Conservation (phyloP, 2,888 invertebrate genomes). For the Smittia sp. region DNA sequence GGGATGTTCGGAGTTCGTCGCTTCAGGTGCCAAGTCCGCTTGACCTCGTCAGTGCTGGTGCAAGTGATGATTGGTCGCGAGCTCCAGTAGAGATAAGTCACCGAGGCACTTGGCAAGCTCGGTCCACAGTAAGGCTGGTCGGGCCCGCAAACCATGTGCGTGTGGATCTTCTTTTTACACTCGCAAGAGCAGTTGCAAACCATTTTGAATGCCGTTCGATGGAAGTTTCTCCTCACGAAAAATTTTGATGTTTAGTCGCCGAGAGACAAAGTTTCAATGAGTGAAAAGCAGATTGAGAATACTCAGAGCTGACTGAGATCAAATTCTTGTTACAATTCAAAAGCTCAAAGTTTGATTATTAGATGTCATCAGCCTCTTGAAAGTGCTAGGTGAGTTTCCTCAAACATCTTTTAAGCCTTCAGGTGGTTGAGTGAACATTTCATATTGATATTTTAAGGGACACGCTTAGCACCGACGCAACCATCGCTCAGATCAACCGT, state of each 20-base stretch:
- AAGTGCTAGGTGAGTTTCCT: too few relatives aligned
- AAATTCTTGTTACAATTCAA: too few relatives aligned
- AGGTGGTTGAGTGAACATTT: too few relatives aligned
- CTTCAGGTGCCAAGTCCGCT: slow-evolving; percentile 40
- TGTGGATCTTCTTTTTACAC: neutral
- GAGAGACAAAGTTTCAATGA: neutral
- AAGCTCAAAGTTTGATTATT: too few relatives aligned
- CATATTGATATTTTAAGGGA: too few relatives aligned
- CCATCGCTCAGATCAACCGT: too few relatives aligned
- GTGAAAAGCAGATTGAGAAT: neutral
- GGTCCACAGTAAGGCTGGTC: slow-evolving; percentile 31
- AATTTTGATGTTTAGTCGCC: neutral
- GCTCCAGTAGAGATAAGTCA: slow-evolving; percentile 40
- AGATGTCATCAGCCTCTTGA: too few relatives aligned
- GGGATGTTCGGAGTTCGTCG: slow-evolving; percentile 34
- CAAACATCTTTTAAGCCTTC: too few relatives aligned
- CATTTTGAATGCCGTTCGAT: neutral
- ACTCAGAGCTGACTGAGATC: neutral
- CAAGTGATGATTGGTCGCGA: slow-evolving; percentile 39
- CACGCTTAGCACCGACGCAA: too few relatives aligned
- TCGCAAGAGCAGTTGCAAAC: neutral
- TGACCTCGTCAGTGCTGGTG: slow-evolving; percentile 34
- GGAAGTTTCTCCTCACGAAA: neutral
- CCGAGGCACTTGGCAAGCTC: neutral
- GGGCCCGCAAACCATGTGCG: slow-evolving; percentile 24